Conservation (phyloP, 2,113 vertebrate genomes). For the Chaetura pelagica region DNA sequence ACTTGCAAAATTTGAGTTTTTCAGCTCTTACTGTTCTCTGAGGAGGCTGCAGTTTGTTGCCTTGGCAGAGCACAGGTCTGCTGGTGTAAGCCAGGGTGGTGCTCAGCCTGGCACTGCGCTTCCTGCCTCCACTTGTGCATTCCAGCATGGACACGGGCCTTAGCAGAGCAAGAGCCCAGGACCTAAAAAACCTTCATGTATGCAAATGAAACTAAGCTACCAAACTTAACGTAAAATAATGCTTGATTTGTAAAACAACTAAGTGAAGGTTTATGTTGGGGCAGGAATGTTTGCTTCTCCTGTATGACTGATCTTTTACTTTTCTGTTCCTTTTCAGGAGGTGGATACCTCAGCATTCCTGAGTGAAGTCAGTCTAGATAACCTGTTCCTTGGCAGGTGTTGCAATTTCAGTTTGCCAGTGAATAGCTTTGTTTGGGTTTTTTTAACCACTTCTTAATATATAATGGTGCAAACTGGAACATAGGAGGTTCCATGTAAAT, state of each 20-base stretch:
- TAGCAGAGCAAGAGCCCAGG: neutral
- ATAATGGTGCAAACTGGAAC: neutral
- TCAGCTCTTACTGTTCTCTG: neutral
- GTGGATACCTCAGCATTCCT: neutral
- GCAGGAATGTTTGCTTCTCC: neutral
- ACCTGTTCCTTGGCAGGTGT: neutral
- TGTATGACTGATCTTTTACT: neutral
- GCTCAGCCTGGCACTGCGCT: rapidly evolving
- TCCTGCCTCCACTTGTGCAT: neutral
- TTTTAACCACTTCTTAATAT: neutral
- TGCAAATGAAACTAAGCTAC: neutral
- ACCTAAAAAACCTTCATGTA: neutral
- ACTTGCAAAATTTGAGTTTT: neutral
- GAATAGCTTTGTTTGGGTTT: neutral
- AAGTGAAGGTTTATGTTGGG: neutral
- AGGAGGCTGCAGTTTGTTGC: neutral
- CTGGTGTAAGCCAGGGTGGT: neutral
- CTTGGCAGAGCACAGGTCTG: neutral
- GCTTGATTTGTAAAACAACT: neutral
- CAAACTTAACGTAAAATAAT: neutral
- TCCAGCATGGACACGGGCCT: rapidly evolving
- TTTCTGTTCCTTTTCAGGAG: neutral
- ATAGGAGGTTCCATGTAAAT: too few species aligned
- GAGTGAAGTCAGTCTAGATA: neutral
- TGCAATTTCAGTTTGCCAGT: neutral